These are phyloP conservation scores for Brachyrhaphis roseni DNA, from an alignment of 2,797 vertebrate genomes.

Conservation along the genomic window DNA sequence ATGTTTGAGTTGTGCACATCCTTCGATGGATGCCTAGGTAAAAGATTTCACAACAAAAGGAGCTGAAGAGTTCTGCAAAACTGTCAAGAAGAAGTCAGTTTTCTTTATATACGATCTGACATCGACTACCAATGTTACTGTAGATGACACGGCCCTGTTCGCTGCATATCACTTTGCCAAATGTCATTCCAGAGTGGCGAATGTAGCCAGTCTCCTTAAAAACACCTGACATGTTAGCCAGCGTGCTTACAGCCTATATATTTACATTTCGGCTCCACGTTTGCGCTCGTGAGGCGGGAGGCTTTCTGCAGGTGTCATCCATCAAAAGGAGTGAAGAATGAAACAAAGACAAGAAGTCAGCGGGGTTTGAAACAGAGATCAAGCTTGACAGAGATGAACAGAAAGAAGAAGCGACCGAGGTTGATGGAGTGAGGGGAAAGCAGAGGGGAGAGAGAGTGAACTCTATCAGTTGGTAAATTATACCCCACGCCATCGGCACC, in stretches of 20 bases:
- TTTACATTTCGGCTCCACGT: conserved; percentile 16
- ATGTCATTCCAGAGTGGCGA: conserved; percentile 19
- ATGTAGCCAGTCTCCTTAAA: not conserved
- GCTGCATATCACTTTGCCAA: conserved; percentile 15
- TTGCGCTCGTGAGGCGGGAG: conserved; percentile 13
- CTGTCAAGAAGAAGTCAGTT: not conserved
- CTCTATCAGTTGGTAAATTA: conserved; percentile 71
- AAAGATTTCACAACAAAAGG: not conserved
- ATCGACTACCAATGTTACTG: not conserved
- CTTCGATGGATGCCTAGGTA: not conserved
- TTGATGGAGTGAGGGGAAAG: conserved; percentile 59
- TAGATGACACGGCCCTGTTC: conserved; percentile 9
- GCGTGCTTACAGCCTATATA: conserved; percentile 12
- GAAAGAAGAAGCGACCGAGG: conserved; percentile 11
- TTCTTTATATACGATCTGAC: conserved; percentile 14
- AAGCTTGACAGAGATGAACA: conserved; percentile 57
- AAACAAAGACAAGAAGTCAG: conserved; percentile 24
- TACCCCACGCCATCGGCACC: conserved; percentile 48
- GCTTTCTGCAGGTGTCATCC: conserved; percentile 9
- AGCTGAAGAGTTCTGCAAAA: not conserved
- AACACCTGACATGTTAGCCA: conserved; percentile 30
- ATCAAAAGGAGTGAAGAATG: not conserved
- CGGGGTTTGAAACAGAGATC: conserved; percentile 35
- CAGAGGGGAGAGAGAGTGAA: conserved; percentile 43
- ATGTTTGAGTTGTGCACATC: not conserved